These are phyloP conservation scores for Drosophila pandora DNA, from an alignment of 1,140 invertebrate species.

Conservation along the genomic window DNA sequence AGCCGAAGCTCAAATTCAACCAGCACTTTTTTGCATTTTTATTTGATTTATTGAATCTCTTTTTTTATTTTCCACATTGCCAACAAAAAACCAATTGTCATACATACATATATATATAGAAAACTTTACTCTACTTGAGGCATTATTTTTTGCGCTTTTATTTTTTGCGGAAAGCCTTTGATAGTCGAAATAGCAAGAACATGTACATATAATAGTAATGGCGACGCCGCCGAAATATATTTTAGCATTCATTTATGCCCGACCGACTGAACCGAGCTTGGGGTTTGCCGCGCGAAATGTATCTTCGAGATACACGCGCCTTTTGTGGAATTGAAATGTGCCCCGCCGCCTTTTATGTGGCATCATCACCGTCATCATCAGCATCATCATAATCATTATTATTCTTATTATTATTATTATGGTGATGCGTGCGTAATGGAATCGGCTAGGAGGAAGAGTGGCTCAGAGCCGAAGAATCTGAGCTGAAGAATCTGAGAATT, in stretches of 20 bases:
- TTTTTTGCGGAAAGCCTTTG: constrained; percentile 57
- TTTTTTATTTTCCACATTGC: constrained; percentile 30
- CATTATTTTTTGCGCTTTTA: constrained; percentile 1
- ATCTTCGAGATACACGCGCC: constrained; percentile 73
- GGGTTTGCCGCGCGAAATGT: constrained; percentile 73
- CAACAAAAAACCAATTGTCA: constrained; percentile 47
- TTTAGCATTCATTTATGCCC: constrained; percentile 77
- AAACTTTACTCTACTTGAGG: constrained; percentile 29
- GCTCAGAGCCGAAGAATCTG: constrained; percentile 20
- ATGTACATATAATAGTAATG: constrained; percentile 55
- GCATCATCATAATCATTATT: constrained; percentile 43
- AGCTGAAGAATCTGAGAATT: constrained; percentile 50
- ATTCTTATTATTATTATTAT: constrained; percentile 45
- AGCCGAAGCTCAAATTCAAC: constrained; percentile 36
- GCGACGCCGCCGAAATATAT: constrained; percentile 64
- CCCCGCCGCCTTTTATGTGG: constrained; percentile 63
- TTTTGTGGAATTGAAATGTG: constrained; percentile 75
- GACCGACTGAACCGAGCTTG: constrained; percentile 19
- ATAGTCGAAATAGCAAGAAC: constrained; percentile 65
- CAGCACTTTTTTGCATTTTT: constrained; percentile 48
- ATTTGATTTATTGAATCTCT: constrained; percentile 53
- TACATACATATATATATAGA: constrained; percentile 24
- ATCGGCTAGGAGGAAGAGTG: constrained; percentile 2
- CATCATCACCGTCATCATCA: constrained; percentile 56
- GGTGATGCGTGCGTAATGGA: constrained; percentile 57